A percentile compares a stretch with the other conserved stretches of the same genome.
Conservation (phyloP, 2,888 invertebrate species). For the Labia minor region DNA sequence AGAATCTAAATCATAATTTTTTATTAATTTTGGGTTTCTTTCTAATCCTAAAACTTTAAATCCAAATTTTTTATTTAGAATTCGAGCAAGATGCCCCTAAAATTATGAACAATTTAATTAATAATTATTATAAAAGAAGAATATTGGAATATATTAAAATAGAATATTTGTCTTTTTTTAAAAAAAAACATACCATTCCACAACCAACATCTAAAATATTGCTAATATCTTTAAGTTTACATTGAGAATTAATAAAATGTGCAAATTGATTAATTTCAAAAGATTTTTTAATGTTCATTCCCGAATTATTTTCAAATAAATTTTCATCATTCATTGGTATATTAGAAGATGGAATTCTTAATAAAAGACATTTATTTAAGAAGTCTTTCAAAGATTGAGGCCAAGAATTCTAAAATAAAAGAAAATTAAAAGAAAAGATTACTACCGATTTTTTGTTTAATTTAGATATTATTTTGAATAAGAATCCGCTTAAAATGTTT, state of each 20-base stretch:
- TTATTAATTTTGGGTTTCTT: slow-evolving; percentile 44
- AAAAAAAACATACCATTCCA: slow-evolving; percentile 49
- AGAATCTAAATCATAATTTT: slow-evolving; percentile 39
- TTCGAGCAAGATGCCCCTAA: slow-evolving; percentile 62
- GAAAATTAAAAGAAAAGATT: slow-evolving; percentile 24
- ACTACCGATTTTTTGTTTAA: no score
- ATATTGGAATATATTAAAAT: slow-evolving; percentile 19
- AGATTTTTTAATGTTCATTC: slow-evolving; percentile 51
- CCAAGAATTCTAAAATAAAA: slow-evolving; percentile 33
- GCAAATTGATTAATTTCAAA: slow-evolving; percentile 58
- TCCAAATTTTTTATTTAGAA: slow-evolving; percentile 46
- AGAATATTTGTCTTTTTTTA: slow-evolving; percentile 21
- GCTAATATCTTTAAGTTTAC: slow-evolving; percentile 38
- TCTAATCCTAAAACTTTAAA: slow-evolving; percentile 58
- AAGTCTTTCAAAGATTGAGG: slow-evolving; percentile 38
- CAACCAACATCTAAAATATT: slow-evolving; percentile 61
- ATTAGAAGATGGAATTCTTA: not conserved
- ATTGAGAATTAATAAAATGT: slow-evolving; percentile 43
- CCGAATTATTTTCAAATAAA: slow-evolving; percentile 19
- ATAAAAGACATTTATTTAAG: slow-evolving; percentile 13
- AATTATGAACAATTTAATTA: not conserved
- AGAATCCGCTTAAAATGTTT: no score
- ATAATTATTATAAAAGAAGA: slow-evolving; percentile 3
- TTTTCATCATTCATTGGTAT: not conserved
- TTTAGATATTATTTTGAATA: no score